Base-by-base conservation (phyloP, 92 coral and sea anemone genomes). In the Galaxea fascicularis region DNA sequence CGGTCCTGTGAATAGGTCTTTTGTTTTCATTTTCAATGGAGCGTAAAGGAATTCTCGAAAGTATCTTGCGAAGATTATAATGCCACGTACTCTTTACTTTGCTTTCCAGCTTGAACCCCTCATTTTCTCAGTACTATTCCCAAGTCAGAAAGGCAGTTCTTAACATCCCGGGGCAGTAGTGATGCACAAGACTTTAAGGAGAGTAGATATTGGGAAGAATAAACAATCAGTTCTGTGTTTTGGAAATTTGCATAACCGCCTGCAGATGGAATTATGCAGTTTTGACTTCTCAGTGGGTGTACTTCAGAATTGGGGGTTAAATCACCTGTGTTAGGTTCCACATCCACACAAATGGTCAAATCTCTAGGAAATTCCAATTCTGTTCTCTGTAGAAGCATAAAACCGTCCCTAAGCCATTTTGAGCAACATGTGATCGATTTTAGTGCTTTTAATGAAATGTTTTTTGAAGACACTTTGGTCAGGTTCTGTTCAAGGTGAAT, bases 61-160 rank as follows among this genome's bases (percentile, higher is more conserved):
- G 79, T 45, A 74, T 74, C 79, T 46, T 64, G 79, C 64, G 10
- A 53, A 58, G 71, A 65, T 65, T 65, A 65, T 27, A 65, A 65
- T 76, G 82, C 7, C 83, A 58, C n/a, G n/a, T n/a, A n/a, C 73
- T 78, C 83, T 78, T 60, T 78, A 78, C 54, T 27, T 78, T n/a
- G 83, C 30, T 54, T 78, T 78, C 73, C 73, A 39, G 73, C 73
- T 62, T 73, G 57, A 78, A 63, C 83, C 73, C 83, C 60, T 53
- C 83, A 73, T 78, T 78, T 78, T 58, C 83, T 73, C 83, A 53
- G 70, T 73, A 39, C 83, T 59, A 78, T 78, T 78, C 73, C 83
- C 83, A 78, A 78, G 83, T 78, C 83, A 17, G 83, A 60, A 66
- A 78, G 83, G 73, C 53, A 41, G 74, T 45, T 53, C 58, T 53